Evolutionary conservation across 2,113 vertebrate genomes (phyloP), one percentile per base, ranked within the genome.

Genomic region (Thinocorus orbignyianus): DNA sequence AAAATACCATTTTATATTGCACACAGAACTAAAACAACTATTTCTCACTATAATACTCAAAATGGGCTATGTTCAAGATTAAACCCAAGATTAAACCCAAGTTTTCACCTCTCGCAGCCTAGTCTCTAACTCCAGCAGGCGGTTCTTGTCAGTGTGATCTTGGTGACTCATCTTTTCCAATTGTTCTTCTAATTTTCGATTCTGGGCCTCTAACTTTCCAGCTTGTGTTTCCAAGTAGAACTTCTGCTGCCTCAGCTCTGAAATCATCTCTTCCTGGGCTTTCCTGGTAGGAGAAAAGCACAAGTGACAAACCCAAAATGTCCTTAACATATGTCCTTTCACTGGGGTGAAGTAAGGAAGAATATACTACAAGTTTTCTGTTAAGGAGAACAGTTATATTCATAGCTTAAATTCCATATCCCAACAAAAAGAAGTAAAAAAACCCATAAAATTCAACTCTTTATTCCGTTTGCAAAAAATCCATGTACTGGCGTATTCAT

Each of bases 181-280:
- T 94, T 99, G 99, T 79, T 99, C 99, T 95, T 99, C 99, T 96
- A 99, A 98, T 96, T 99, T 99, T 90, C 98, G 99, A 95, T 99
- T 99, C 97, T 99, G 99, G 82, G 99, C 99, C 93, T 99, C 99
- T 94, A 99, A 94, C 94, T 99, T 99, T 39, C 99, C 99, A 18
- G 99, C 99, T 97, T 99, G 99, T 14, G 99, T 99, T 97, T 99
- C 99, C 97, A 99, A 97, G 97, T 99, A 99, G 98, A 99, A 99
- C 97, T 99, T 99, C 98, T 99, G 99, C 94, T 99, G 99, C 68
- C 99, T 98, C 72, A 99, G 99, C 97, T 99, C 99, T 72, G 99
- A 99, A 96, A 99, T 99, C 99, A 99, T 99, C 97, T 99, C 99
- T 94, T 99, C 99, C 94, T 99, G 99, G 89, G 99, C 99, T 99